Evolutionary conservation across 2,888 invertebrate species (phyloP), one percentile per base, ranked within the genome.

Genomic region (Polydrusus cervinus): DNA sequence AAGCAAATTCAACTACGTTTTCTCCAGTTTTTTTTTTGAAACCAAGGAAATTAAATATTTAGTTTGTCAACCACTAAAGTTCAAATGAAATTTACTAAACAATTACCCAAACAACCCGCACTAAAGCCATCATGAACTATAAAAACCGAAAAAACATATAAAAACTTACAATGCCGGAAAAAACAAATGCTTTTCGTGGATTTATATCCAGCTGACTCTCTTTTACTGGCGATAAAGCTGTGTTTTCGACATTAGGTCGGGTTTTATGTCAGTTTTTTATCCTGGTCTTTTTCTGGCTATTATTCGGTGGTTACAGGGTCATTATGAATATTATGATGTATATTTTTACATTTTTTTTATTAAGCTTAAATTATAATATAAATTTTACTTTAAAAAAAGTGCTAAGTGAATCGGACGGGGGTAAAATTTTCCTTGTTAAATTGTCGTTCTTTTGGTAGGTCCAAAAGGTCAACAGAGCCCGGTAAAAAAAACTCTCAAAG

Each of bases 171-270:
- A 69, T 47, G 45, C 69, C 74, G 74, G 74, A 74, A 74, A 74
- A 74, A 74, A 69, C 74, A 74, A 74, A 74, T 69, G 74, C 34
- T 68, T 55, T 67, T 68, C 73, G 14, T 45, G 68, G 53, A 74
- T 74, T 74, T 74, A 74, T 74, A 74, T 68, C 73, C 73, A 64
- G 53, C 61, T 64, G 73, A 53, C 68, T 68, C 71, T 64, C 65
- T 65, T 71, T 71, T 71, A 71, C 71, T 57, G 34, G 47, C 71
- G 47, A 71, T 71, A 71, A 71, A 71, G 57, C 71, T 65, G 45
- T 71, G 57, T 71, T 65, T 57, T 71, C 65, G 69, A 70, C 66
- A 40, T 51, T 51, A 18, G 34, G 66, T 20, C 34, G 38, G 51
- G 3, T 66, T 66, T 66, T 66, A 66, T 66, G 34, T 53, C 66